Evolutionary conservation across 2,797 vertebrate genomes (phyloP).

Genomic region (Lepilemur septentrionalis): DNA sequence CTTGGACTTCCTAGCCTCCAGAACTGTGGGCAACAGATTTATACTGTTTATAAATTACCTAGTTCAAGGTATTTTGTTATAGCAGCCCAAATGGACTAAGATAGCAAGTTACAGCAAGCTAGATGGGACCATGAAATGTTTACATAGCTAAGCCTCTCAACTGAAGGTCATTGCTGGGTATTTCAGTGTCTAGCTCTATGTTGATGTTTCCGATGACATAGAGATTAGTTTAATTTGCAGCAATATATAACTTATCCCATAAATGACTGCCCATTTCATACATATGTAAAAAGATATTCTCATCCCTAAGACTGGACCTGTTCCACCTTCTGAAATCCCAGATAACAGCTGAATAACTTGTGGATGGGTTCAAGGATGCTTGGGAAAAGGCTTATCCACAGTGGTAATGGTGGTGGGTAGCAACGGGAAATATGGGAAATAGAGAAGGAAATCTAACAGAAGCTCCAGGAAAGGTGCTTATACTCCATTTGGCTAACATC

Average conservation of each 20-base stretch:
- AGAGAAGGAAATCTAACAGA: background rate
- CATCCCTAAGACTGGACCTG: background rate
- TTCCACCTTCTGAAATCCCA: background rate
- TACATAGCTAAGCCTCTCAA: background rate
- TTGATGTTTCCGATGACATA: background rate
- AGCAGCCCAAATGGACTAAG: background rate
- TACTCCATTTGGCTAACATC: conserved; percentile 46
- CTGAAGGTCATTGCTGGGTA: background rate
- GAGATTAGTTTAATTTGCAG: background rate
- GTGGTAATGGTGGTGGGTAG: background rate
- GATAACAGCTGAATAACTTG: background rate
- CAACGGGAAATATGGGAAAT: background rate
- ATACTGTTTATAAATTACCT: background rate
- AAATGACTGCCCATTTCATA: background rate
- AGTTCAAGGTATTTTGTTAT: background rate
- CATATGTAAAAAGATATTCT: background rate
- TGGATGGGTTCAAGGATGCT: background rate
- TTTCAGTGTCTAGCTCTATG: background rate
- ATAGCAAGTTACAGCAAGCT: background rate
- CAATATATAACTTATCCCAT: background rate
- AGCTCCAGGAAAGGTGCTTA: conserved; percentile 7
- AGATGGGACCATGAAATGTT: background rate
- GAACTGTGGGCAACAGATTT: background rate
- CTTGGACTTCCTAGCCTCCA: background rate
- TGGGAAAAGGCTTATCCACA: background rate